Evolutionary conservation across 2,797 vertebrate species (phyloP).

Genomic region (Bovichtus diacanthus): DNA sequence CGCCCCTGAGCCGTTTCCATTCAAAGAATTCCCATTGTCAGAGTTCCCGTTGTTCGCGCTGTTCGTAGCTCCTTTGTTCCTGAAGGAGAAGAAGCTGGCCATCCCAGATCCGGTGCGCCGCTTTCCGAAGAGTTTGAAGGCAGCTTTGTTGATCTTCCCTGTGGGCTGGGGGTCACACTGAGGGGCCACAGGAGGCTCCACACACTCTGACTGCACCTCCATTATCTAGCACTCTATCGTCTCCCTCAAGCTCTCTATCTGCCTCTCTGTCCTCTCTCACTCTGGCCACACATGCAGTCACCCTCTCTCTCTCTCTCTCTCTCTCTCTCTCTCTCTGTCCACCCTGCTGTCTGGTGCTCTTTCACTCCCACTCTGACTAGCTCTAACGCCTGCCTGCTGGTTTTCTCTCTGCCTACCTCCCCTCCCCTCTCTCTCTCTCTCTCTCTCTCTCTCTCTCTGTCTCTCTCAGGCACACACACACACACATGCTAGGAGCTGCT

Average conservation of each 20-base stretch:
- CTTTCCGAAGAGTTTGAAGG: slow-evolving; percentile 97
- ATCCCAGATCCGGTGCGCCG: slow-evolving; percentile 91
- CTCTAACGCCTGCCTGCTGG: slow-evolving; percentile 77
- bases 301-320: slow-evolving; percentile 55
- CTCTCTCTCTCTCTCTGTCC: slow-evolving; percentile 63
- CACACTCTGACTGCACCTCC: slow-evolving; percentile 92
- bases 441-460: slow-evolving; percentile 59
- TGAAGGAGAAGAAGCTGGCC: slow-evolving; percentile 96
- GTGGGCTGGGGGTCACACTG: slow-evolving; percentile 93
- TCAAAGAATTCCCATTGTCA: slow-evolving; percentile 79
- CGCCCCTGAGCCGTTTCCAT: slow-evolving; percentile 72
- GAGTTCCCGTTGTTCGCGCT: slow-evolving; percentile 78
- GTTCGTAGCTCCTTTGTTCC: slow-evolving; percentile 90
- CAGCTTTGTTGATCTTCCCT: slow-evolving; percentile 96
- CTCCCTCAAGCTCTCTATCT: slow-evolving; percentile 60
- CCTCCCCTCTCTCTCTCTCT: slow-evolving; percentile 35
- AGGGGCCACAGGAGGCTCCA: slow-evolving; percentile 89
- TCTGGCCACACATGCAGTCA: slow-evolving; percentile 64
- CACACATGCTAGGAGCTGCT: slow-evolving; percentile 77
- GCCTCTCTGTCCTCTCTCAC: slow-evolving; percentile 61
- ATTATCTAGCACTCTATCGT: slow-evolving; percentile 83
- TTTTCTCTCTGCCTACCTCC: slow-evolving; percentile 79
- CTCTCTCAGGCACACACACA: slow-evolving; percentile 52
- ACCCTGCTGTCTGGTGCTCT: slow-evolving; percentile 75
- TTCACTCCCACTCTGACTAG: slow-evolving; percentile 79